Base-by-base conservation (phyloP, 2,113 vertebrate species). In the Lepus europaeus region DNA sequence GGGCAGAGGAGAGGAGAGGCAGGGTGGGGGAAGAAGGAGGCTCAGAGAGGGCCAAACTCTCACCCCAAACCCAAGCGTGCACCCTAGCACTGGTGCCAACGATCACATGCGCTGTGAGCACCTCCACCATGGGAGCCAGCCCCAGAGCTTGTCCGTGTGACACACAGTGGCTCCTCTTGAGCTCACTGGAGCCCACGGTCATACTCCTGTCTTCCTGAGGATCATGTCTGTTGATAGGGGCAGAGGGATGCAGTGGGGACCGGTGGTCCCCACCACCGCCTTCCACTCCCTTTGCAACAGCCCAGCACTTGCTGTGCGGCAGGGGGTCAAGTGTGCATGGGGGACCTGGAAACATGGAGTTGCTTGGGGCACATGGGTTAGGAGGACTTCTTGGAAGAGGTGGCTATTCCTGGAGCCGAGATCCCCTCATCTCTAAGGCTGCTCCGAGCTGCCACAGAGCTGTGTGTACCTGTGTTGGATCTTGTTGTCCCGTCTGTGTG, bases 341-440 rank as follows among this genome's bases (percentile, higher is more conserved):
- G 45, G 56, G 31, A 78, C 78, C n/a, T 61, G 4, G 85, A 86
- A 51, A 17, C 27, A 7, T 22, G 39, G 45, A 5, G 36, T 45
- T 51, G 45, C 39, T 82, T 76, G 49, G 5, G 45, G 45, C 33
- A 25, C 81, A 19, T 25, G 72, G 56, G 81, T 19, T 27, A 1
- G 31, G 74, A 66, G 33, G 69, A 25, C 59, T 93, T 93, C 93
- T 77, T 64, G 33, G 70, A 89, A 74, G 49, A 78, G 20, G 83
- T 64, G 70, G 16, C 31, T n/a, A 7, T 78, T 80, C n/a, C 70
- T 85, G 33, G 31, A 45, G 19, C 56, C 6, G 17, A 59, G 56
- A 59, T 59, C 53, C 31, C 6, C 0, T 63, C 85, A n/a, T 7
- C 3, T 59, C 51, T 27, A 33, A 0, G 33, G 27, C 45, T 31